Percentiles rank a stretch among this genome's conserved stretches.
phyloP scores from a whole-genome alignment of 2,888 invertebrate genomes.

The Pseudanteris insignis region DNA sequence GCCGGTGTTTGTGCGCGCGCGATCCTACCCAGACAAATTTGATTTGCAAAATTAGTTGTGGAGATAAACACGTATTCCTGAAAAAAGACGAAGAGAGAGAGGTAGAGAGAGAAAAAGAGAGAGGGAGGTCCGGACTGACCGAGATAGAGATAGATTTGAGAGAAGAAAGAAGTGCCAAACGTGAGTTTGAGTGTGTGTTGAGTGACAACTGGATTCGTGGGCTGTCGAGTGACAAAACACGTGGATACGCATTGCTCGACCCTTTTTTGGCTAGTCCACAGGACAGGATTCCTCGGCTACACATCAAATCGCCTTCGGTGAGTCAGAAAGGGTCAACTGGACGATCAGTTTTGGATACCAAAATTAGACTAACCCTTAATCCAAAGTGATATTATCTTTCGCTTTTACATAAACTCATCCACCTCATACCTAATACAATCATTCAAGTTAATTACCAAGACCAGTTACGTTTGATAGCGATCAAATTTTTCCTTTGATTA shows the following conservation, averaged over 20 bases:
- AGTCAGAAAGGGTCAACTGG: constrained; percentile 11
- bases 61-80: constrained; percentile 10
- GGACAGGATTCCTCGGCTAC: constrained; percentile 8
- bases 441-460: no score
- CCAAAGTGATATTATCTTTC: background rate
- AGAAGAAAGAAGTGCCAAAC: constrained; percentile 19
- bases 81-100: constrained; percentile 6
- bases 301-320: constrained; percentile 24
- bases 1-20: constrained; percentile 10
- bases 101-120: background rate
- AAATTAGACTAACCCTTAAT: constrained; percentile 1
- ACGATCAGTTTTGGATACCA: background rate
- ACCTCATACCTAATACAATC: background rate
- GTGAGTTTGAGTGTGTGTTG: constrained; percentile 32
- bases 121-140: background rate
- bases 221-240: constrained; percentile 29
- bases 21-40: constrained; percentile 11
- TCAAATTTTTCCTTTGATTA: no score
- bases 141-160: constrained; percentile 5
- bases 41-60: constrained; percentile 12
- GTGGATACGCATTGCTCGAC: constrained; percentile 22
- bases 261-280: constrained; percentile 21
- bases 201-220: constrained; percentile 19
- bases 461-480: no score
- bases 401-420: background rate